phyloP scores from a whole-genome alignment of 2,888 invertebrate species.

The Campoplex nolae region DNA sequence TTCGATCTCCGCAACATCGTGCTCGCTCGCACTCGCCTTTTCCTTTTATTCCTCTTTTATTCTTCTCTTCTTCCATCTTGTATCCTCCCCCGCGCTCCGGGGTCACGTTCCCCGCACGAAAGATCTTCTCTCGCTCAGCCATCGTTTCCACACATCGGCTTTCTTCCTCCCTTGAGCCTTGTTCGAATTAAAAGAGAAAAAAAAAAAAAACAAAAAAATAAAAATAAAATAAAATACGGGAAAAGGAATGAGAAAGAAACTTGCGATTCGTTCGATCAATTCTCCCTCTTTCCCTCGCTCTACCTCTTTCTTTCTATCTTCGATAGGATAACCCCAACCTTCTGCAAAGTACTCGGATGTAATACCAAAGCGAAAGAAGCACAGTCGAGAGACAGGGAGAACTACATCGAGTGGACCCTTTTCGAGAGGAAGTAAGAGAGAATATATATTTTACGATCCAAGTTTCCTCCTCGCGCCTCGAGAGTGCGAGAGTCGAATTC shows the following conservation, averaged over 20 bases:
- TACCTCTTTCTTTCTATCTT: conserved; percentile 21
- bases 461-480: conserved; percentile 58
- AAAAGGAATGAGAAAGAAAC: conserved; percentile 43
- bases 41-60: conserved; percentile 44
- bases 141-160: conserved; percentile 23
- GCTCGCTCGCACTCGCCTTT: conserved; percentile 59
- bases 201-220: conserved; percentile 27
- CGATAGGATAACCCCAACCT: conserved; percentile 58
- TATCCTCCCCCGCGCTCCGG: conserved; percentile 54
- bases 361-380: conserved; percentile 47
- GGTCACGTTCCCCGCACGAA: conserved; percentile 13
- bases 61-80: conserved; percentile 50
- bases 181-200: conserved; percentile 58
- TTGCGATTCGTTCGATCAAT: conserved; percentile 62
- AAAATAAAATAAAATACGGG: conserved; percentile 21
- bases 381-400: conserved; percentile 31
- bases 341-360: conserved; percentile 48
- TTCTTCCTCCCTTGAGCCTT: conserved; percentile 59
- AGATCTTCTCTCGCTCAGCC: conserved; percentile 38
- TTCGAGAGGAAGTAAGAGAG: conserved; percentile 52
- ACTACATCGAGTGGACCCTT: conserved; percentile 13
- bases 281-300: conserved; percentile 13
- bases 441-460: conserved; percentile 67
- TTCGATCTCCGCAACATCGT: conserved; percentile 48
- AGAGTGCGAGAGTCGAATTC: conserved; percentile 67